Conservation (phyloP, 1,140 invertebrate species). For the Rhynchophorus ferrugineus region DNA sequence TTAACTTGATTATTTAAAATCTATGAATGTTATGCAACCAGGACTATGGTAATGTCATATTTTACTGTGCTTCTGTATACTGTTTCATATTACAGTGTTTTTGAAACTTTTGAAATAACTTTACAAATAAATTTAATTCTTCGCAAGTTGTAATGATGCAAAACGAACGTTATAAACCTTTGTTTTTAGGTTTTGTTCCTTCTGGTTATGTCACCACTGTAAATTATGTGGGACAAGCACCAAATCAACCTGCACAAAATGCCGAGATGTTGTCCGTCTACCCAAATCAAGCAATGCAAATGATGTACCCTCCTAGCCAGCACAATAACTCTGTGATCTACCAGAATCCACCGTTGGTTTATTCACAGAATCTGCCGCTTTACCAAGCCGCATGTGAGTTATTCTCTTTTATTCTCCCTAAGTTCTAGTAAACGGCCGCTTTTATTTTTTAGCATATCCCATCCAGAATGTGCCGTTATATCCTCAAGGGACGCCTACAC, state of each 20-base stretch:
- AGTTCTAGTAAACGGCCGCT: not conserved
- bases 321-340: conserved; percentile 29
- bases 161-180: no score
- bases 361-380: conserved; percentile 22
- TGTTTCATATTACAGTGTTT: no score
- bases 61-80: no score
- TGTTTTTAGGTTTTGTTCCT: conserved; percentile 19
- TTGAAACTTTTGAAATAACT: no score
- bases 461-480: conserved; percentile 21
- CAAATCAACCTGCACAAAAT: conserved; percentile 10
- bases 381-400: conserved; percentile 14
- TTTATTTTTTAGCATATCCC: conserved; percentile 15
- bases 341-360: conserved; percentile 33
- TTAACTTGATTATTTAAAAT: no score
- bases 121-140: no score
- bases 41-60: no score
- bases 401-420: not conserved
- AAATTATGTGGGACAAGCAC: conserved; percentile 18
- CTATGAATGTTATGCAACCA: no score
- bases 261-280: conserved; percentile 34
- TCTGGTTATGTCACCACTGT: conserved; percentile 14
- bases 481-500: conserved; percentile 31
- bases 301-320: conserved; percentile 23
- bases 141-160: no score
- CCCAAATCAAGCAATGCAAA: conserved; percentile 30